Conservation (phyloP, 2,888 invertebrate genomes). For the Orchesella flavescens region DNA sequence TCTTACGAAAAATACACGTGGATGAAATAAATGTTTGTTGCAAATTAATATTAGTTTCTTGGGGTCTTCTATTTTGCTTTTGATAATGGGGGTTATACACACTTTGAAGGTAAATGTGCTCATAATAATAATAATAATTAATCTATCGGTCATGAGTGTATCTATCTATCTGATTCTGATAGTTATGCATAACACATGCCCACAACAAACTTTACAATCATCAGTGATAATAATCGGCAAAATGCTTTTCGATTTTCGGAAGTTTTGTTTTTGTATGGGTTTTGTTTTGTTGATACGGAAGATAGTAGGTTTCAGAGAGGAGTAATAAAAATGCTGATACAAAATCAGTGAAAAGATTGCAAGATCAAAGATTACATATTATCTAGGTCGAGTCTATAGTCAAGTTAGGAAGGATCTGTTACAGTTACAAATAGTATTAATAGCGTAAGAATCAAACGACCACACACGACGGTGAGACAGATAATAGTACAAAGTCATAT, state of each 20-base stretch:
- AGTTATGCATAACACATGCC: too few relatives aligned
- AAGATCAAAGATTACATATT: slow-evolving; percentile 25
- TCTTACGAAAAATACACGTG: too few relatives aligned
- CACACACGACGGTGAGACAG: slow-evolving; percentile 6
- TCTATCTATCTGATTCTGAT: too few relatives aligned
- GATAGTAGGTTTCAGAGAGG: neutral
- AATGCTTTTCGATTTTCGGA: neutral
- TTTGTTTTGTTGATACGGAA: neutral
- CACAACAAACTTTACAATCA: too few relatives aligned
- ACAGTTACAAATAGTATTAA: slow-evolving; percentile 9
- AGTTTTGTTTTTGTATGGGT: too few relatives aligned
- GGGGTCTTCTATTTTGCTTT: too few relatives aligned
- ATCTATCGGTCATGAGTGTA: too few relatives aligned
- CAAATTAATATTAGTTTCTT: too few relatives aligned
- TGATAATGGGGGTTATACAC: too few relatives aligned
- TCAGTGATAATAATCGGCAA: neutral
- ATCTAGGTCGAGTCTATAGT: neutral
- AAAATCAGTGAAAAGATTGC: slow-evolving; percentile 32
- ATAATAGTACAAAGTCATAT: neutral
- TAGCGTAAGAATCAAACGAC: slow-evolving; percentile 14
- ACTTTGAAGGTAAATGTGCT: too few relatives aligned
- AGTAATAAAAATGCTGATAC: slow-evolving; percentile 34
- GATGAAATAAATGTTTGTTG: too few relatives aligned
- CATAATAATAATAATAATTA: too few relatives aligned
- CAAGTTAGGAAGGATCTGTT: neutral